Percentiles rank a stretch among this genome's conserved stretches.
These are phyloP conservation scores for Bungarus multicinctus DNA, from an alignment of 2,113 vertebrate species.

Conservation along the genomic window DNA sequence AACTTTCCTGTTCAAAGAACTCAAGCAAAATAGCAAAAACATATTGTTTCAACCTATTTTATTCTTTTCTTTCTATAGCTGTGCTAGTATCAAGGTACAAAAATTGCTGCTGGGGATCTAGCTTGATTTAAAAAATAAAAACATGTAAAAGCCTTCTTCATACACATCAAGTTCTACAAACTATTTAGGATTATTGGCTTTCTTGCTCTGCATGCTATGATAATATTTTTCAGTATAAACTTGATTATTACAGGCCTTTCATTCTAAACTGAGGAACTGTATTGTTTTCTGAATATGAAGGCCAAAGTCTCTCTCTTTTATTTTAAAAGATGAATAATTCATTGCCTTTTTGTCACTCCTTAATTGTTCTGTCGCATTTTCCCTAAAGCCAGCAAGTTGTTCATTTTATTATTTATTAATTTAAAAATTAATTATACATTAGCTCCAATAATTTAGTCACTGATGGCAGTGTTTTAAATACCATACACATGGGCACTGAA, in stretches of 20 bases:
- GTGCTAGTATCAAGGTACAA: slow-evolving; percentile 9
- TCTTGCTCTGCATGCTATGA: slow-evolving; percentile 5
- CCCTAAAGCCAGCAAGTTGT: slow-evolving; percentile 25
- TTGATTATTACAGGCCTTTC: slow-evolving; percentile 17
- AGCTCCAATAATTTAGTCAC: slow-evolving; percentile 18
- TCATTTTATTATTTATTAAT: slow-evolving; percentile 39
- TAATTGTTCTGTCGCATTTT: slow-evolving; percentile 32
- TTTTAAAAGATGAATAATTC: slow-evolving; percentile 17
- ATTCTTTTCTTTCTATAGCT: slow-evolving; percentile 26
- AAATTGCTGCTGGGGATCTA: slow-evolving; percentile 24
- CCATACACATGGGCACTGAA: neutral
- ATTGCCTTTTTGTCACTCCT: slow-evolving; percentile 3
- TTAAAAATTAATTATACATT: slow-evolving; percentile 36
- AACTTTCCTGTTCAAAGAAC: neutral
- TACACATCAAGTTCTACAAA: slow-evolving; percentile 9
- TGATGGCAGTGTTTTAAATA: slow-evolving; percentile 12
- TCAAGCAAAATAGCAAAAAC: neutral
- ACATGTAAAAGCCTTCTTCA: slow-evolving; percentile 27
- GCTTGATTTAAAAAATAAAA: slow-evolving; percentile 5
- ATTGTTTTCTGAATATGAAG: slow-evolving; percentile 1
- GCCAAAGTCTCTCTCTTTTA: neutral
- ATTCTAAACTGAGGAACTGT: neutral
- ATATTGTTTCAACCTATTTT: slow-evolving; percentile 11
- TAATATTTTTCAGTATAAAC: slow-evolving; percentile 21
- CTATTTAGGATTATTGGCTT: slow-evolving; percentile 9